phyloP scores from a whole-genome alignment of 64 coral and sea anemone genomes.

The Actinia tenebrosa region DNA sequence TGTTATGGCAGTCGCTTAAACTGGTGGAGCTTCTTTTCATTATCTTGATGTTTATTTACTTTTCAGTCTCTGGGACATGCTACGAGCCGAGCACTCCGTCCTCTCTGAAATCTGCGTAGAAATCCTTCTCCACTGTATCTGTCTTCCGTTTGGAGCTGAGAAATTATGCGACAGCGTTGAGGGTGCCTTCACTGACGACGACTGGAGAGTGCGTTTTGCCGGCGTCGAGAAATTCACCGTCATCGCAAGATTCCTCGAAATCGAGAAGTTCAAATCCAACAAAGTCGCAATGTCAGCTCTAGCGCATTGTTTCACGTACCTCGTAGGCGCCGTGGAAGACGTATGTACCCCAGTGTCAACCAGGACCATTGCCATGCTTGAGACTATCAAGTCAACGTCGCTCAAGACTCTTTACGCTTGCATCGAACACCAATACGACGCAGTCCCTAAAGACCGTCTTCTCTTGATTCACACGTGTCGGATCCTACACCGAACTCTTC shows the following conservation, averaged over 20 bases:
- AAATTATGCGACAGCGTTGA: constrained; percentile 92
- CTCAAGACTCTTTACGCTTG: constrained; percentile 80
- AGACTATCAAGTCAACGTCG: constrained; percentile 77
- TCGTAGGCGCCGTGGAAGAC: constrained; percentile 94
- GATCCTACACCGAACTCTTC: constrained; percentile 77
- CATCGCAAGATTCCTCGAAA: constrained; percentile 80
- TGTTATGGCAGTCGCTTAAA: not conserved
- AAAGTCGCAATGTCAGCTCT: constrained; percentile 84
- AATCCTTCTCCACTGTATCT: constrained; percentile 83
- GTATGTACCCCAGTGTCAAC: constrained; percentile 75
- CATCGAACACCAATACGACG: constrained; percentile 88
- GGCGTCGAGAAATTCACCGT: constrained; percentile 86
- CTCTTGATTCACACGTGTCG: constrained; percentile 91
- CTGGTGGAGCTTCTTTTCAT: not conserved
- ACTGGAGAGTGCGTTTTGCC: constrained; percentile 81
- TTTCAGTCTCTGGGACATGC: constrained; percentile 79
- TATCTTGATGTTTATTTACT: not conserved
- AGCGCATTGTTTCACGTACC: constrained; percentile 85
- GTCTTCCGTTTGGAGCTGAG: constrained; percentile 89
- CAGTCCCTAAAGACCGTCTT: constrained; percentile 68
- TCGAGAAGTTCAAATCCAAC: constrained; percentile 86
- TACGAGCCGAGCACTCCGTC: constrained; percentile 88
- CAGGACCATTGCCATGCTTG: constrained; percentile 64
- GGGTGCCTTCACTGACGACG: constrained; percentile 65
- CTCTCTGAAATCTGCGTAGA: constrained; percentile 78